phyloP scores from a whole-genome alignment of 2,888 invertebrate species.

The Aporophyla nigra region DNA sequence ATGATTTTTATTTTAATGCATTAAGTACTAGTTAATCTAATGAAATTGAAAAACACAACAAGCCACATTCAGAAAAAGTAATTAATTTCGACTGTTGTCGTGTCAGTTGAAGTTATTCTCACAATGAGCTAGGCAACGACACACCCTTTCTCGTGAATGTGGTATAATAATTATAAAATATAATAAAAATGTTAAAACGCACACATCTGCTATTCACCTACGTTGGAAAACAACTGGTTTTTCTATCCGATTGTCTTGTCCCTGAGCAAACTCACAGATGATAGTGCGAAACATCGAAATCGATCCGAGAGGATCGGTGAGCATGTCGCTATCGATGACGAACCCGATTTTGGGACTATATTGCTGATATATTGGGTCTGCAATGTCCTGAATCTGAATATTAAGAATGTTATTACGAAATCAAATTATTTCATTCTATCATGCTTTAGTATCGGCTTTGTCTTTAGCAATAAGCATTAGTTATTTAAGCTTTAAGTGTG shows the following conservation, averaged over 20 bases:
- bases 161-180: conserved; percentile 61
- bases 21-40: conserved; percentile 26
- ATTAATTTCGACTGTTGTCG: conserved; percentile 52
- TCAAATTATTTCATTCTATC: conserved; percentile 58
- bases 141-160: conserved; percentile 75
- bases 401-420: conserved; percentile 81
- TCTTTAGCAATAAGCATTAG: conserved; percentile 82
- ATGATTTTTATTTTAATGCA: conserved; percentile 18
- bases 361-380: conserved; percentile 78
- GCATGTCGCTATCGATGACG: conserved; percentile 78
- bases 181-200: conserved; percentile 71
- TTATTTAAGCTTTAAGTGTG: conserved; percentile 72
- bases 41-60: conserved; percentile 80
- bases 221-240: conserved; percentile 81
- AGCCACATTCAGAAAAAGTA: conserved; percentile 75
- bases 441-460: conserved; percentile 79
- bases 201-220: conserved; percentile 86
- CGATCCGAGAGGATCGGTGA: conserved; percentile 68
- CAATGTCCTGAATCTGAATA: conserved; percentile 87
- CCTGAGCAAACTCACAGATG: conserved; percentile 78
- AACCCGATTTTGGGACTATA: conserved; percentile 88
- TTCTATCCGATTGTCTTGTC: conserved; percentile 71
- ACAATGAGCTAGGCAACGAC: conserved; percentile 43
- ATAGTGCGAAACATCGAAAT: conserved; percentile 68
- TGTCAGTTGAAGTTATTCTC: conserved; percentile 38